Evolutionary conservation across 2,888 invertebrate species (phyloP).

Genomic region (Diarsia mendica): DNA sequence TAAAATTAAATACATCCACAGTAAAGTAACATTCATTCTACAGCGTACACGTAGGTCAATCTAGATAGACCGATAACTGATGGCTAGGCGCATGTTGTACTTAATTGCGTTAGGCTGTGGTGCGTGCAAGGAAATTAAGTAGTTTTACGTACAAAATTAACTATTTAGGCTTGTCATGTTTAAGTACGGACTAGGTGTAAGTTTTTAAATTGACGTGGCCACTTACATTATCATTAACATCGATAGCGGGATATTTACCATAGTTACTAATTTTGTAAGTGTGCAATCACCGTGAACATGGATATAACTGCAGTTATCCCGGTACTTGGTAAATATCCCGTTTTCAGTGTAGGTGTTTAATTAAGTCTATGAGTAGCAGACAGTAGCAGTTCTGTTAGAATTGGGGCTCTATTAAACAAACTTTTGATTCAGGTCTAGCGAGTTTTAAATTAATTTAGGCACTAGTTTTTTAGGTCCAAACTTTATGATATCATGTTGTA

Average conservation of each 20-base stretch:
- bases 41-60: constrained; percentile 40
- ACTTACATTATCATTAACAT: no score
- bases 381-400: neutral
- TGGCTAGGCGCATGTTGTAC: constrained; percentile 45
- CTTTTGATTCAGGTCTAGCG: neutral
- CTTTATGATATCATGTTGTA: neutral
- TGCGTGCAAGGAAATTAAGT: constrained; percentile 44
- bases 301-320: no score
- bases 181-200: neutral
- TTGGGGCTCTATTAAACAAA: neutral
- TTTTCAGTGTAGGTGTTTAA: neutral
- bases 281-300: no score
- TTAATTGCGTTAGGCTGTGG: constrained; percentile 56
- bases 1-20: constrained; percentile 30
- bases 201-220: no score
- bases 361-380: neutral
- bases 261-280: no score
- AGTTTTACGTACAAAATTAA: constrained; percentile 37
- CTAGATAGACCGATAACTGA: constrained; percentile 48
- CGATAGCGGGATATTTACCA: no score
- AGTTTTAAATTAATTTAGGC: constrained; percentile 1
- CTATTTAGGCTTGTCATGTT: constrained; percentile 34
- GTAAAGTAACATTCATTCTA: constrained; percentile 13
- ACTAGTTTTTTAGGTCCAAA: neutral
- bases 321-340: no score